Evolutionary conservation across 2,113 vertebrate species (phyloP), one percentile per base, ranked within the genome.

Genomic region (Perognathus longimembris): DNA sequence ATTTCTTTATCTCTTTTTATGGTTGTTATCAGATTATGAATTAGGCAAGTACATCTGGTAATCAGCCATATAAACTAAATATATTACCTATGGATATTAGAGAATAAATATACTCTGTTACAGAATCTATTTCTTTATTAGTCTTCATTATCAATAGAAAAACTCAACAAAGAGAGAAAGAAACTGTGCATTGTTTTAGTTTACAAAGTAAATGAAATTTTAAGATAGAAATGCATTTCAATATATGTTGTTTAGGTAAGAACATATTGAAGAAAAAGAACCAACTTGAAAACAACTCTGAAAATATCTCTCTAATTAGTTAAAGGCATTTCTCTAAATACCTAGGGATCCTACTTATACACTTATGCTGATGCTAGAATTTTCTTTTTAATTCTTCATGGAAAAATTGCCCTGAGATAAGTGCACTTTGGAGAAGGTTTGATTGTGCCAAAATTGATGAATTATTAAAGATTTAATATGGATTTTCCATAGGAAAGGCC

Each of bases 381-480:
- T 0, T 38, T 92, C 92, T 85, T 78, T 57, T 66, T 38, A 71
- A 7, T 26, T 82, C 30, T 76, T 75, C 14, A 14, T 74, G 64
- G 1, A 95, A 93, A n/a, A 67, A 73, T 42, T 42, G 81, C 12
- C 17, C 38, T n/a, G 34, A 75, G 8, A 78, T 85, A 87, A 95
- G 34, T 69, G 67, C 82, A 76, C 69, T 92, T 94, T 45, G 6
- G 28, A 45, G 45, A 92, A 92, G 26, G 10, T 76, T 4, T 14
- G 40, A 40, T 70, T 67, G 10, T 59, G 32, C 30, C 45, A 73
- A 86, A 70, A 86, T 45, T 86, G 24, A 14, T 78, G 12, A 94
- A 81, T 88, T 93, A 95, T 81, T 79, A 90, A 90, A 94, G 42
- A 42, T 66, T 94, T 92, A 57, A 80, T 91, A 50, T 17, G 57